Conservation (phyloP, 2,113 vertebrate species). For the Corythoichthys haematopterus region DNA sequence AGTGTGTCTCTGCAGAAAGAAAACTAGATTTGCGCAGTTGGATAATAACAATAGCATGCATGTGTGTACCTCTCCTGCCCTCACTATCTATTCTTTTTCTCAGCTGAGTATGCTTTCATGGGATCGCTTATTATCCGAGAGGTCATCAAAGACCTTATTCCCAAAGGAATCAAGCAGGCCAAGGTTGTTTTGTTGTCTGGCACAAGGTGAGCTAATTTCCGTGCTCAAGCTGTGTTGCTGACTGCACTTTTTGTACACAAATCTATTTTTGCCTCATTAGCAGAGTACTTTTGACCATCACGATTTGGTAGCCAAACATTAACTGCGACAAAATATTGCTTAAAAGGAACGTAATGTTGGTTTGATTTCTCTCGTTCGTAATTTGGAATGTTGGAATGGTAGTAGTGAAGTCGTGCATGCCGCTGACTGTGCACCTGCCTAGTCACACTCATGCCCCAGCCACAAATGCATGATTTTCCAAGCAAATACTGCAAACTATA, state of each 20-base stretch:
- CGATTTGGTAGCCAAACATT: constrained; percentile 39
- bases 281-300: constrained; percentile 19
- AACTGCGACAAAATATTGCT: constrained; percentile 57
- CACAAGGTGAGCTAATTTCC: constrained; percentile 69
- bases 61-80: not conserved
- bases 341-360: constrained; percentile 25
- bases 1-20: constrained; percentile 38
- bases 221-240: constrained; percentile 6
- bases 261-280: constrained; percentile 4
- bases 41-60: not conserved
- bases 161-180: constrained; percentile 77
- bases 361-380: not conserved
- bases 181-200: constrained; percentile 79
- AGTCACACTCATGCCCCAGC: not conserved
- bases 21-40: not conserved
- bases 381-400: not conserved
- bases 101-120: constrained; percentile 76
- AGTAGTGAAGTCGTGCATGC: not conserved
- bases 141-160: constrained; percentile 78
- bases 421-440: not conserved
- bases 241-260: constrained; percentile 23
- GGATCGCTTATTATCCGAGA: constrained; percentile 79
- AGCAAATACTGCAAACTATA: not conserved
- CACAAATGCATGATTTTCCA: not conserved
- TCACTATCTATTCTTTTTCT: constrained; percentile 15